Conservation (phyloP, 2,888 invertebrate genomes). For the Spodoptera littoralis region DNA sequence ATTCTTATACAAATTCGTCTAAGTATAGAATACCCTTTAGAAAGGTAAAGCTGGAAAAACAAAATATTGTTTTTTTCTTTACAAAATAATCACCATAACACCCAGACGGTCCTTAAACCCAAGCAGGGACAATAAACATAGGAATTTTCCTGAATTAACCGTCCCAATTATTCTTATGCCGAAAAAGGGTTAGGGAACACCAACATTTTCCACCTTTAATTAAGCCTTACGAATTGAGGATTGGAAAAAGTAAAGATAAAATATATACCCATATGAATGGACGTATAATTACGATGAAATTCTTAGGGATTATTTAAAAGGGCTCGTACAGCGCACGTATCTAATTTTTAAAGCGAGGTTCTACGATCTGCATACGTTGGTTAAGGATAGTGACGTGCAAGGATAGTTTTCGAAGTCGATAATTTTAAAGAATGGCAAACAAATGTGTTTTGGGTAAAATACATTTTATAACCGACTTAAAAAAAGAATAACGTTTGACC, state of each 20-base stretch:
- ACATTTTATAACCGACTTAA: too few relatives aligned
- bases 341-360: slow-evolving; percentile 83
- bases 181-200: slow-evolving; percentile 34
- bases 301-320: slow-evolving; percentile 84
- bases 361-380: slow-evolving; percentile 80
- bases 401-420: slow-evolving; percentile 26
- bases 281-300: slow-evolving; percentile 80
- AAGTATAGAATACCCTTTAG: too few relatives aligned
- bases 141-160: slow-evolving; percentile 17
- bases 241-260: slow-evolving; percentile 74
- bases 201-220: slow-evolving; percentile 55
- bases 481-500: too few relatives aligned
- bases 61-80: too few relatives aligned
- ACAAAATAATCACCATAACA: not conserved
- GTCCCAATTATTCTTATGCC: slow-evolving; percentile 17
- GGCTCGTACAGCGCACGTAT: slow-evolving; percentile 68
- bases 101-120: slow-evolving; percentile 18
- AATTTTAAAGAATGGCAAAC: not conserved
- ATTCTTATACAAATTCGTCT: too few relatives aligned
- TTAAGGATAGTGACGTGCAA: slow-evolving; percentile 62
- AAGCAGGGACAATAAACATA: slow-evolving; percentile 8
- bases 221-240: slow-evolving; percentile 45
- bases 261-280: slow-evolving; percentile 78
- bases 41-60: too few relatives aligned
- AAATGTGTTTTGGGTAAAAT: too few relatives aligned